Evolutionary conservation across 2,888 invertebrate genomes (phyloP), one percentile per base, ranked within the genome.

Genomic region (Meteorus colon): DNA sequence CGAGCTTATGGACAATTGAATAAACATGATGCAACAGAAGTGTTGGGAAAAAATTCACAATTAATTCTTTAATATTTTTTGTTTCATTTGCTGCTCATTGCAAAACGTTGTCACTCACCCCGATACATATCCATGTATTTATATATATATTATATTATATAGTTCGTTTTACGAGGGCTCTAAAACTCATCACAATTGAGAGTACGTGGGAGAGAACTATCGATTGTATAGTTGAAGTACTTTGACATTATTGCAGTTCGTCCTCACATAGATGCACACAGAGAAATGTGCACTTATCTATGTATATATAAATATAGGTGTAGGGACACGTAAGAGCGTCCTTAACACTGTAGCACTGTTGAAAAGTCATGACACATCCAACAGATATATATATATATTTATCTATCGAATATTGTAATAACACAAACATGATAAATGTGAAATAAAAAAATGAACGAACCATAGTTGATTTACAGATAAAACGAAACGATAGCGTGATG

Each of bases 181-280:
- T 55, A 55, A 55, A 55, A 55, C 8, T 55, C 55, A 24, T 55
- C 19, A 2, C 55, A 55, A 55, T 55, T 8, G 19, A 19, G 55
- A 19, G 55, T 19, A n/a, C 19, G 24, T n/a, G 19, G 24, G 19
- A 55, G 55, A 55, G 55, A 55, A 55, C 19, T 55, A 55, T 55
- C 19, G 55, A 55, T 55, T n/a, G 19, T 55, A 55, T 8, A 55
- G 19, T 19, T 55, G 19, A n/a, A 55, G 19, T 55, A 55, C 55
- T 55, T 55, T 55, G 55, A 55, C 55, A 55, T 55, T 55, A 55
- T 55, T 55, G 55, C 48, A 55, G 55, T 55, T 55, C 24, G 19
- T 55, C 55, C 6, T 6, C 19, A 55, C 24, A 55, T 55, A n/a
- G 19, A 55, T 8, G n/a, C 16, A 55, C 19, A 55, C n/a, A 55